Conservation (phyloP, 2,797 vertebrate species). For the Acanthurus lineatus region DNA sequence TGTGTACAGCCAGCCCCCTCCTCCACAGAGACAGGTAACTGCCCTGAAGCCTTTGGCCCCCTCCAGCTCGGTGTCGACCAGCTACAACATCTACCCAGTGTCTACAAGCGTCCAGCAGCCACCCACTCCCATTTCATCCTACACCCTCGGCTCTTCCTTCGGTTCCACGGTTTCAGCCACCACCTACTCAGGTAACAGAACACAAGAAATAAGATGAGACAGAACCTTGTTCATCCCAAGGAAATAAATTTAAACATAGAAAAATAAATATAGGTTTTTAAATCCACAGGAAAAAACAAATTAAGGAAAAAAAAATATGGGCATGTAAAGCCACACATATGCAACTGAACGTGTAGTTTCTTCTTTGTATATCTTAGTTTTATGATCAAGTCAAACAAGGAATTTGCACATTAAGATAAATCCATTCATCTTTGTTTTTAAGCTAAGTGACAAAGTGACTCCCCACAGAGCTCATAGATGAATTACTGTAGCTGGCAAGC, state of each 20-base stretch:
- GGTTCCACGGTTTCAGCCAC: constrained; percentile 77
- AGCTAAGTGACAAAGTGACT: not conserved
- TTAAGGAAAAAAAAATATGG: not conserved
- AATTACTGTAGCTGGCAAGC: not conserved
- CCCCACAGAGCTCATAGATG: not conserved
- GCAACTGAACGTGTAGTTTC: too few species aligned
- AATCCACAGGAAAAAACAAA: not conserved
- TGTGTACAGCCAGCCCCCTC: constrained; percentile 84
- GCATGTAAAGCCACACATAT: too few species aligned
- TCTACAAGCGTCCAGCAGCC: constrained; percentile 83
- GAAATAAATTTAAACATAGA: not conserved
- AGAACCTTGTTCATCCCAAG: not conserved
- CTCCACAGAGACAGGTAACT: constrained; percentile 84
- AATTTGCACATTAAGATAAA: too few species aligned
- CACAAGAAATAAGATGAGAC: not conserved
- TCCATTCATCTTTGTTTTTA: too few species aligned
- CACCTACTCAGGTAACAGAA: constrained; percentile 83
- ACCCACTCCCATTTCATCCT: constrained; percentile 82
- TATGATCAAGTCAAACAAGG: not conserved
- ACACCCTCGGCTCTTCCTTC: constrained; percentile 83
- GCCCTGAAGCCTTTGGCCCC: constrained; percentile 81
- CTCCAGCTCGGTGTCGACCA: constrained; percentile 78
- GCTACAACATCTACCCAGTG: constrained; percentile 83
- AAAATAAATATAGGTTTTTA: not conserved
- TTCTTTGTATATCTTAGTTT: not conserved